These are phyloP conservation scores for Asbolus verrucosus DNA, from an alignment of 1,140 invertebrate genomes.

Conservation along the genomic window DNA sequence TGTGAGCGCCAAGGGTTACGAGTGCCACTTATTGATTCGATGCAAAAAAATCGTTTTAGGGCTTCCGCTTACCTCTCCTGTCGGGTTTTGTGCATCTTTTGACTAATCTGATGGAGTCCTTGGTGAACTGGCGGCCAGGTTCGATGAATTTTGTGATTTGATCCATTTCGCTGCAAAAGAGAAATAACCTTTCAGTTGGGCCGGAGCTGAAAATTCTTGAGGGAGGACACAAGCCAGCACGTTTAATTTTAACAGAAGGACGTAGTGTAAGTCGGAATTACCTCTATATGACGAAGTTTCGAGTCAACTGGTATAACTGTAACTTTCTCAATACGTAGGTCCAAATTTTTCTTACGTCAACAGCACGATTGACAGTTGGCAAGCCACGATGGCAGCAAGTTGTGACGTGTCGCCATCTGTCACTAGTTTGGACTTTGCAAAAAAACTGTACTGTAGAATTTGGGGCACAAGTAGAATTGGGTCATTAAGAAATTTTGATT, in stretches of 20 bases:
- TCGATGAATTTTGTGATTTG: constrained; percentile 96
- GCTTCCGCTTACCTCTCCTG: constrained; percentile 84
- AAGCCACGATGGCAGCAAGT: constrained; percentile 25
- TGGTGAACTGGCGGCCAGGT: constrained; percentile 95
- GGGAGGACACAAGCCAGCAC: too few relatives aligned
- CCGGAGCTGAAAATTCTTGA: too few relatives aligned
- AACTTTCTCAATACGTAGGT: neutral
- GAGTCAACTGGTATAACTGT: constrained; percentile 18
- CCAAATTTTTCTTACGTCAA: constrained; percentile 24
- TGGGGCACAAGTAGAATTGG: too few relatives aligned
- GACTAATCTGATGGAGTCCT: constrained; percentile 96
- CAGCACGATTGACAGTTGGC: constrained; percentile 14
- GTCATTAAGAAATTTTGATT: too few relatives aligned
- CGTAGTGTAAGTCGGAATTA: neutral
- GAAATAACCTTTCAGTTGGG: too few relatives aligned
- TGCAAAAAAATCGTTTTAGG: too few relatives aligned
- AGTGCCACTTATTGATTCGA: too few relatives aligned
- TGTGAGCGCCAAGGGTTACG: too few relatives aligned
- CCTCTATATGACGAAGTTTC: neutral
- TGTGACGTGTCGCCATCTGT: constrained; percentile 7
- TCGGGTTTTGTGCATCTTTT: constrained; percentile 99
- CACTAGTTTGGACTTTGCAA: neutral
- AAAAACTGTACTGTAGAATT: too few relatives aligned
- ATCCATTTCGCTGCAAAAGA: constrained; percentile 81
- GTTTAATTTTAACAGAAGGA: neutral